Percentiles rank a stretch among this genome's conserved stretches.
These are phyloP conservation scores for Periophthalmodon schlosseri DNA, from an alignment of 2,113 vertebrate genomes.

Conservation along the genomic window DNA sequence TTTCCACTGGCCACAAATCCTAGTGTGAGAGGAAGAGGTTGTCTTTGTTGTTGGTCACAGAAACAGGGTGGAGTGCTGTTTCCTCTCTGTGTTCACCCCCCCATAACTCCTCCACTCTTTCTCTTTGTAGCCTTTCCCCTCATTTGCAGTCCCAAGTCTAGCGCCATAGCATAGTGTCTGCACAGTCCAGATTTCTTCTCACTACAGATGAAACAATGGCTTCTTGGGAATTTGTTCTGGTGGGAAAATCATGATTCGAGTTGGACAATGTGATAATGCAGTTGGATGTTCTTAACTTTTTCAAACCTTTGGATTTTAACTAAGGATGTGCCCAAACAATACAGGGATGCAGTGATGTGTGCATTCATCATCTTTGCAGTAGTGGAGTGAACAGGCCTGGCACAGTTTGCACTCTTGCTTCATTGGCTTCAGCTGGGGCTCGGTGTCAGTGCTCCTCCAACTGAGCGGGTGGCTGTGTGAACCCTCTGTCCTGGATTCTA, in stretches of 20 bases:
- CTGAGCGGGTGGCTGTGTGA: conserved; percentile 47
- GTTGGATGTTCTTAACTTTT: conserved; percentile 26
- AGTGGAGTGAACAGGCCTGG: conserved; percentile 59
- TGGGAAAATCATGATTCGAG: conserved; percentile 3
- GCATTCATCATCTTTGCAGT: conserved; percentile 49
- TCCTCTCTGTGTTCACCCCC: conserved; percentile 69
- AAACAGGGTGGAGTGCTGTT: conserved; percentile 77
- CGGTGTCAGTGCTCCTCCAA: conserved; percentile 42
- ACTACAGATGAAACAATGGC: conserved; percentile 31
- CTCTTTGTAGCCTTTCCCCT: conserved; percentile 48
- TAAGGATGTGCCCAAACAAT: background rate
- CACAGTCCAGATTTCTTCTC: conserved; percentile 44
- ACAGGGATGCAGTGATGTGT: conserved; percentile 12
- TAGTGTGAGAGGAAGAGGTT: conserved; percentile 62
- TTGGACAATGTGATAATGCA: conserved; percentile 17
- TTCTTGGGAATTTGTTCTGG: conserved; percentile 15
- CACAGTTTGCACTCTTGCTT: conserved; percentile 60
- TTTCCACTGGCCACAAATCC: conserved; percentile 29
- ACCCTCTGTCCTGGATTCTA: conserved; percentile 46
- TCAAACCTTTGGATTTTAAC: conserved; percentile 4
- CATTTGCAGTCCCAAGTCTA: conserved; percentile 37
- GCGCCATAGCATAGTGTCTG: conserved; percentile 36
- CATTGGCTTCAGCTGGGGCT: conserved; percentile 63
- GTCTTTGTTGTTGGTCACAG: conserved; percentile 69
- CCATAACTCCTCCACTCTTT: conserved; percentile 46